Percentiles rank a stretch among this genome's conserved stretches.
Conservation (phyloP, 2,113 vertebrate genomes). For the Trichomycterus rosablanca region DNA sequence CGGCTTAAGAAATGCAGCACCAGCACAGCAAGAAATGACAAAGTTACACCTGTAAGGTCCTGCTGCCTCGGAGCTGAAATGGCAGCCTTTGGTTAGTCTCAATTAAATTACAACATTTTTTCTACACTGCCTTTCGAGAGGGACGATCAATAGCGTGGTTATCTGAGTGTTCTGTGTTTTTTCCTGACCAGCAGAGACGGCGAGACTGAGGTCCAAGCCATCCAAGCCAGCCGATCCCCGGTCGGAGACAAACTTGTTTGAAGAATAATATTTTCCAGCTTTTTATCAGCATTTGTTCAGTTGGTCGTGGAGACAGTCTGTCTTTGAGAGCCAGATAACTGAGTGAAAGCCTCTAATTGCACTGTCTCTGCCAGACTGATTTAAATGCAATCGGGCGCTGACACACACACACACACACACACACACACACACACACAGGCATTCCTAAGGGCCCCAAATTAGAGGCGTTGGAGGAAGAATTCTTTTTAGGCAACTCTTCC, state of each 20-base stretch:
- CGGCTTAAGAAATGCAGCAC: no score
- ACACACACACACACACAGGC: slow-evolving; percentile 41
- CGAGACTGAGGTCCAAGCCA: slow-evolving; percentile 18
- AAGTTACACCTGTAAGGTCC: slow-evolving; percentile 23
- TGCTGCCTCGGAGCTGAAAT: neutral
- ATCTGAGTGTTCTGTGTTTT: slow-evolving; percentile 32
- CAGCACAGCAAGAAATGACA: no score
- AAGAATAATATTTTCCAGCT: slow-evolving; percentile 52
- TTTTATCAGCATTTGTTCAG: slow-evolving; percentile 65
- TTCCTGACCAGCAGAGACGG: slow-evolving; percentile 40
- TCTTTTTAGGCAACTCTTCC: slow-evolving; percentile 36
- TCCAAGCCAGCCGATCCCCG: slow-evolving; percentile 37
- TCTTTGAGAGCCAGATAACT: slow-evolving; percentile 49
- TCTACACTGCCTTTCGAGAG: slow-evolving; percentile 10
- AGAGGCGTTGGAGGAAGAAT: slow-evolving; percentile 52
- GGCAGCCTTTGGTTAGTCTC: slow-evolving; percentile 19
- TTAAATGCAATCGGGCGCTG: slow-evolving; percentile 44
- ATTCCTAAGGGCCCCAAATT: slow-evolving; percentile 51
- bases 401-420: slow-evolving; percentile 27
- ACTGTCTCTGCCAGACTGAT: slow-evolving; percentile 50
- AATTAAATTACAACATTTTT: slow-evolving; percentile 13
- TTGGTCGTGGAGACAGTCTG: slow-evolving; percentile 57
- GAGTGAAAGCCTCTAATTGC: slow-evolving; percentile 50
- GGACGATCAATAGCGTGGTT: slow-evolving; percentile 40
- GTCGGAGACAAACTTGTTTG: slow-evolving; percentile 39